A percentile compares a stretch with the other conserved stretches of the same genome.
Conservation (phyloP, 1,140 invertebrate genomes). For the Neomicropteryx cornuta region DNA sequence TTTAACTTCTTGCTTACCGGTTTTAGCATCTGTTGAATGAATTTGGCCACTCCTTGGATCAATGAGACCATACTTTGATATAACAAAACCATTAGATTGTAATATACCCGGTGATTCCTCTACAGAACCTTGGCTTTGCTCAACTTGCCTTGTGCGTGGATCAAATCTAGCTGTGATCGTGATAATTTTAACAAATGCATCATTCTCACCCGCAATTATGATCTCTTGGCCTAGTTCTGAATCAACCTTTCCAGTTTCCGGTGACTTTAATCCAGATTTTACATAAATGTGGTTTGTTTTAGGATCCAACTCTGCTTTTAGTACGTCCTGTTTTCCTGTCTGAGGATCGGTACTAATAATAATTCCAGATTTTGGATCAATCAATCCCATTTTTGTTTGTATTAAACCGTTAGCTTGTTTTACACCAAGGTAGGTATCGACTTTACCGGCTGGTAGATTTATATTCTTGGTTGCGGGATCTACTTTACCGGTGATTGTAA, state of each 20-base stretch:
- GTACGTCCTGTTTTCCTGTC: slow-evolving; percentile 47
- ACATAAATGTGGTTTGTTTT: slow-evolving; percentile 44
- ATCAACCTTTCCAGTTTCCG: slow-evolving; percentile 47
- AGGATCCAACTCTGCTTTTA: slow-evolving; percentile 46
- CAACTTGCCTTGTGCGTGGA: slow-evolving; percentile 32
- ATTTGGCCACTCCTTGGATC: slow-evolving; percentile 43
- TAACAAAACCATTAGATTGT: slow-evolving; percentile 27
- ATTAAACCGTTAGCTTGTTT: slow-evolving; percentile 39
- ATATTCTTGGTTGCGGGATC: slow-evolving; percentile 25
- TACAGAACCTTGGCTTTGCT: slow-evolving; percentile 44
- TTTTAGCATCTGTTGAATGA: slow-evolving; percentile 38
- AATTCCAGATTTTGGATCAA: slow-evolving; percentile 50
- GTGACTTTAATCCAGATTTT: slow-evolving; percentile 46
- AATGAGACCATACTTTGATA: slow-evolving; percentile 39
- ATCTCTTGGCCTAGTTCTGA: slow-evolving; percentile 48
- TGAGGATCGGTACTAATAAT: slow-evolving; percentile 49
- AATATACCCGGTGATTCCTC: slow-evolving; percentile 45
- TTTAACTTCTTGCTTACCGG: slow-evolving; percentile 35
- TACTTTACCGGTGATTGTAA: slow-evolving; percentile 26
- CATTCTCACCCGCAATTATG: slow-evolving; percentile 48
- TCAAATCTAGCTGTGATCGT: slow-evolving; percentile 45
- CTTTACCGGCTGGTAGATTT: slow-evolving; percentile 39
- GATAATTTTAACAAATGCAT: slow-evolving; percentile 48
- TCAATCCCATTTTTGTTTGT: slow-evolving; percentile 48
- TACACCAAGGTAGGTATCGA: slow-evolving; percentile 38